Evolutionary conservation across 2,797 vertebrate species (phyloP).

Genomic region (Leptoclinus maculatus): DNA sequence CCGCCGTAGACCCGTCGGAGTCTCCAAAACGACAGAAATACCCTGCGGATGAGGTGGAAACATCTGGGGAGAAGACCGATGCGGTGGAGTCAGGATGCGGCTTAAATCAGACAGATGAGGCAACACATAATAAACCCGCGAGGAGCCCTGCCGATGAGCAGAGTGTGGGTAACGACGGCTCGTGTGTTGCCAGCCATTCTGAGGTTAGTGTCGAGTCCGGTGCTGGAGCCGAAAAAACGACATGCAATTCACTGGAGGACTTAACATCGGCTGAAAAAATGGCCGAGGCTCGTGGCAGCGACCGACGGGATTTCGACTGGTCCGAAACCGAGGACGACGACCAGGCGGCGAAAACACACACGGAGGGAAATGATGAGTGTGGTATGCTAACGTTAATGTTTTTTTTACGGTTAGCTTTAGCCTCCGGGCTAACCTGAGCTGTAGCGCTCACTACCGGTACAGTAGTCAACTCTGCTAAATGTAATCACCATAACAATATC

Average conservation of each 20-base stretch:
- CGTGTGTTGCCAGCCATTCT: constrained; percentile 56
- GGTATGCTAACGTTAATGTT: constrained; percentile 73
- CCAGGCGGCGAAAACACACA: constrained; percentile 13
- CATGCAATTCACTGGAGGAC: constrained; percentile 59
- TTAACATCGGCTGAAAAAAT: constrained; percentile 56
- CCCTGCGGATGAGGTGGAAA: constrained; percentile 59
- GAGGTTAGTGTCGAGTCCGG: constrained; percentile 61
- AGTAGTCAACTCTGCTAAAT: constrained; percentile 25
- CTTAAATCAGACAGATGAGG: constrained; percentile 3
- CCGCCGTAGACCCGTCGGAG: constrained; percentile 78
- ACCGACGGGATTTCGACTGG: constrained; percentile 62
- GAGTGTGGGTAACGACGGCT: constrained; percentile 36
- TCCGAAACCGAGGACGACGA: constrained; percentile 71
- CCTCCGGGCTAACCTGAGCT: constrained; percentile 48
- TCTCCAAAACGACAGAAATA: constrained; percentile 67
- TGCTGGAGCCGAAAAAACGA: constrained; percentile 64
- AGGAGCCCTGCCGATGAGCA: constrained; percentile 26
- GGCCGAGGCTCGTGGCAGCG: constrained; percentile 48
- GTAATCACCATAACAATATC: constrained; percentile 9
- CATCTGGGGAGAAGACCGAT: constrained; percentile 46
- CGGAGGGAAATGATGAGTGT: constrained; percentile 46
- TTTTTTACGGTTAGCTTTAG: constrained; percentile 65
- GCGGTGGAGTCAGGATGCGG: constrained; percentile 26
- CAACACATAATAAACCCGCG: neutral
- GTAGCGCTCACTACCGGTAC: constrained; percentile 22